Base-by-base conservation (phyloP, 2,888 invertebrate species). In the Phasia obesa region DNA sequence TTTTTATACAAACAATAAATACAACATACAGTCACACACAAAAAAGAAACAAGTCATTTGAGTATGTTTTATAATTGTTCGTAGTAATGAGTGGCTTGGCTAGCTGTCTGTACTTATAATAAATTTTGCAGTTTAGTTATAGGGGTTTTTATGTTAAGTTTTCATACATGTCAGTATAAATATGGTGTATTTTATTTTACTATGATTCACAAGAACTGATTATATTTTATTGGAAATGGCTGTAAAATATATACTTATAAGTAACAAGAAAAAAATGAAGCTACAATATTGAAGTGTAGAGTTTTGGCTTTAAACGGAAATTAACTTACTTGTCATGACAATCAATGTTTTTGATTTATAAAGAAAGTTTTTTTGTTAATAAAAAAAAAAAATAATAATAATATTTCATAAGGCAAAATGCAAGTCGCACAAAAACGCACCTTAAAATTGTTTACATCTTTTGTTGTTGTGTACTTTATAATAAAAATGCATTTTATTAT, bases 281-380 rank as follows among this genome's bases (percentile, higher is more conserved):
- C 27, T 25, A 44, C 19, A 60, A 38, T 47, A 19, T 13, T 17
- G 19, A 35, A 53, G 51, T 51, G 38, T 25, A 25, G 23, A 35
- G 25, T 67, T 65, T 53, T 42, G 51, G 31, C 60, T 53, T 79
- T 67, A 60, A 79, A 79, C 79, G 79, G 79, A 79, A 79, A 79
- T 79, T 79, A 79, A 79, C 79, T 73, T 73, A 67, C 79, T 73
- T 73, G 79, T 73, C 73, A 79, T 67, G 79, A 73, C 67, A 79
- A 79, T 79, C 79, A 79, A 73, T 79, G 35, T 57, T 55, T 53
- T 53, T 67, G 19, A 73, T 64, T 55, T 62, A 23, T 77, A 70
- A 62, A 77, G 70, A 77, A 77, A 77, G 62, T 70, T 75, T 65
- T 35, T 53, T 64, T 21, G 13, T 42, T 35, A 11, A n/a, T 42